Conservation (phyloP, 2,113 vertebrate genomes). For the Dasyprocta punctata region DNA sequence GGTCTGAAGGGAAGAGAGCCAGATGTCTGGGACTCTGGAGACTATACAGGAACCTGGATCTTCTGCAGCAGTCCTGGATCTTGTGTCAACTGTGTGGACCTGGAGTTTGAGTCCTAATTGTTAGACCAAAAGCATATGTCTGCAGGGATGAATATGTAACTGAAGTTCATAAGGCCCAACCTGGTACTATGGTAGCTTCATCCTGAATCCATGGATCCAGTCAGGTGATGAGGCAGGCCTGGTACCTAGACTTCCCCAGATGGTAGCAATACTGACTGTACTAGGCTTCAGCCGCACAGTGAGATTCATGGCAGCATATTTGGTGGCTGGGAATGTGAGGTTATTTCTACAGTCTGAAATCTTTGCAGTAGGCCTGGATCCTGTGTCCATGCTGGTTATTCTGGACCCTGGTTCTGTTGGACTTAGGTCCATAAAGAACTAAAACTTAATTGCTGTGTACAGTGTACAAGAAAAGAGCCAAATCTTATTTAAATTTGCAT, state of each 20-base stretch:
- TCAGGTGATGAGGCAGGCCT: not conserved
- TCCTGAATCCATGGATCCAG: not conserved
- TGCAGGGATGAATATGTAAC: not conserved
- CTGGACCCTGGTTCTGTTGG: not conserved
- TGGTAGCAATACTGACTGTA: not conserved
- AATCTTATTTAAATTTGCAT: not conserved
- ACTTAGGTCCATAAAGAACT: not conserved
- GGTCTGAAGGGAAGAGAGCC: not conserved
- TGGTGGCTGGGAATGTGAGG: not conserved
- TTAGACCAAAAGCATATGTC: no score
- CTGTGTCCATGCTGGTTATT: not conserved
- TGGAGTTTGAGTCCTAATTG: not conserved
- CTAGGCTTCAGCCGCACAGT: no score
- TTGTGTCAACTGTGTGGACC: no score
- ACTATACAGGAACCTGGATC: not conserved
- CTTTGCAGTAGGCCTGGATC: not conserved
- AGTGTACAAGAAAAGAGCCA: not conserved
- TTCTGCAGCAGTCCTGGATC: not conserved
- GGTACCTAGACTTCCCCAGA: not conserved
- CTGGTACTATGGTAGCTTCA: not conserved
- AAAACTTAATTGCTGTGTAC: conserved; percentile 12
- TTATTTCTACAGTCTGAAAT: not conserved
- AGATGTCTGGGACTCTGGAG: not conserved
- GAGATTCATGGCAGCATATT: accelerated
- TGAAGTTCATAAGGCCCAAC: not conserved